Evolutionary conservation across 2,113 vertebrate species (phyloP).

Genomic region (Martes martes): DNA sequence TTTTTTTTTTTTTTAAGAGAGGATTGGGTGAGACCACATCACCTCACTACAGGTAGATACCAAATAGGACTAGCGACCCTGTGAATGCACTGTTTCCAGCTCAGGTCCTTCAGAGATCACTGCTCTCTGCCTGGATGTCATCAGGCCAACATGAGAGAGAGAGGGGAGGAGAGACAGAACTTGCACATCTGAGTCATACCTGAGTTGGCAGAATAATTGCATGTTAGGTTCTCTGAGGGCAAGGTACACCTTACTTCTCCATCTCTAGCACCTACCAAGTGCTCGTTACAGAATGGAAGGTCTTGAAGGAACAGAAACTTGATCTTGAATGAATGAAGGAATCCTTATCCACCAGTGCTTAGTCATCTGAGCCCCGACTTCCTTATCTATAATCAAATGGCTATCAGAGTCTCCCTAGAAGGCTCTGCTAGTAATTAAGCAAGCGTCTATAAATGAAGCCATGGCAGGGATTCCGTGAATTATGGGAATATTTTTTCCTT

Average conservation of each 20-base stretch:
- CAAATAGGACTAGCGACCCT: background rate
- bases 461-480: fast-evolving
- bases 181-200: background rate
- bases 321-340: background rate
- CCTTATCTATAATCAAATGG: background rate
- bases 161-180: background rate
- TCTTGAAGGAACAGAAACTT: background rate
- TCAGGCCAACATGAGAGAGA: background rate
- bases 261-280: background rate
- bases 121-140: background rate
- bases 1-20: background rate
- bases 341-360: background rate
- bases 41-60: background rate
- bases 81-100: background rate
- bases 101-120: background rate
- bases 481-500: background rate
- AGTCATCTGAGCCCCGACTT: background rate
- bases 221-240: background rate
- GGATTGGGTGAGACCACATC: background rate
- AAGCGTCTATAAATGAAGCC: background rate
- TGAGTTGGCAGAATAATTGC: background rate
- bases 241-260: background rate
- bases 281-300: background rate
- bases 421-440: background rate
- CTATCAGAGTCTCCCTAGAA: background rate